phyloP scores from a whole-genome alignment of 2,113 vertebrate species.

The Hemicordylus capensis region DNA sequence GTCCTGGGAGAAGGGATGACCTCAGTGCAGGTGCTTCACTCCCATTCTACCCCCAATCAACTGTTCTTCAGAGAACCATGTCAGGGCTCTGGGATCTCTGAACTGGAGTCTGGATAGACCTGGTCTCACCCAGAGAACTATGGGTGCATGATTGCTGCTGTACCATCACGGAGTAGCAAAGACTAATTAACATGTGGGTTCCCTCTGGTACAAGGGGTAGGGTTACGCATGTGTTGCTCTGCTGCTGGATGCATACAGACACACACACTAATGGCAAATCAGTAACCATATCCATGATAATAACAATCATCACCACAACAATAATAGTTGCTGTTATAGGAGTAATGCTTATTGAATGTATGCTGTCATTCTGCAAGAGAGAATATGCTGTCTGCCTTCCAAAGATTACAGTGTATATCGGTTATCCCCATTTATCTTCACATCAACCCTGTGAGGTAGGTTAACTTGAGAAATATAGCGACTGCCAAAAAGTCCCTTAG shows the following conservation, averaged over 20 bases:
- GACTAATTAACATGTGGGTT: background rate
- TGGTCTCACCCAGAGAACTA: background rate
- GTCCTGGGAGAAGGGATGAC: too few relatives aligned
- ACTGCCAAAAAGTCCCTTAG: background rate
- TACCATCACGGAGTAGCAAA: background rate
- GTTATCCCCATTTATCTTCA: background rate
- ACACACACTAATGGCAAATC: background rate
- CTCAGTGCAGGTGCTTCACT: background rate
- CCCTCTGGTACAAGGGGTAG: background rate
- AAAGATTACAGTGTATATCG: too few relatives aligned
- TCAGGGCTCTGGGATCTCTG: background rate
- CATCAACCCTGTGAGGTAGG: background rate
- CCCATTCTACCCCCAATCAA: background rate
- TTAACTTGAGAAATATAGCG: background rate
- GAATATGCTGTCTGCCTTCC: background rate
- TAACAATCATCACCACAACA: too few relatives aligned
- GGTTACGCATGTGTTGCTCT: background rate
- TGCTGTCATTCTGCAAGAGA: background rate
- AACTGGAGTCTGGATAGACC: background rate
- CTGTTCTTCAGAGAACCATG: background rate
- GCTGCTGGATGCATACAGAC: background rate
- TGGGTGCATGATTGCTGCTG: background rate
- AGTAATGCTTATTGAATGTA: too few relatives aligned
- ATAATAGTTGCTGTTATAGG: too few relatives aligned
- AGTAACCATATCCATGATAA: too few relatives aligned